Evolutionary conservation across 1,140 invertebrate genomes (phyloP).

Genomic region (Andrena cerasifolii): DNA sequence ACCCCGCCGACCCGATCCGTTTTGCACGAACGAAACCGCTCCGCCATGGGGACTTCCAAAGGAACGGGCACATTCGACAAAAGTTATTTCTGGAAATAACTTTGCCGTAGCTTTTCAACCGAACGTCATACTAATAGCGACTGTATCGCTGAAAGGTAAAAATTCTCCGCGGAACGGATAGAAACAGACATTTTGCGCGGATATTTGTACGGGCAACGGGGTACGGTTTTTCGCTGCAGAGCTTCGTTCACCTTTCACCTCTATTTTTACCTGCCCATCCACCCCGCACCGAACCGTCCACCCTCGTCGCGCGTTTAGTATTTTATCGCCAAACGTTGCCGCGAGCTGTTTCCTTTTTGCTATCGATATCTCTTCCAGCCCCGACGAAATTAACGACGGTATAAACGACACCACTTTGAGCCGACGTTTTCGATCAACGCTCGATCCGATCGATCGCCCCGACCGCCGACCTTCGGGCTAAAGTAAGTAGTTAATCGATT

Average conservation of each 20-base stretch:
- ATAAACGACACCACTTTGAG: slow-evolving; percentile 54
- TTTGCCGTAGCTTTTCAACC: slow-evolving; percentile 11
- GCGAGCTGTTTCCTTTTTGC: slow-evolving; percentile 55
- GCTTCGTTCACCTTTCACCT: slow-evolving; percentile 28
- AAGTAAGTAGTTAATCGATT: slow-evolving; percentile 44
- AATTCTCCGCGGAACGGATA: slow-evolving; percentile 19
- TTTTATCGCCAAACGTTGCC: slow-evolving; percentile 52
- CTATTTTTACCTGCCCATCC: slow-evolving; percentile 41
- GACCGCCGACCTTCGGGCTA: slow-evolving; percentile 42
- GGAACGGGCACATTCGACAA: background rate
- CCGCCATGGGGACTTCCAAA: too few species aligned
- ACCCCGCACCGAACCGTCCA: background rate
- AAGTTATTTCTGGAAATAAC: slow-evolving; percentile 40
- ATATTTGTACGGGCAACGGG: slow-evolving; percentile 39
- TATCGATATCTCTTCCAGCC: slow-evolving; percentile 48
- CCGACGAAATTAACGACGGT: slow-evolving; percentile 53
- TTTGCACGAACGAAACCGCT: too few species aligned
- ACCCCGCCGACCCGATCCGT: too few species aligned
- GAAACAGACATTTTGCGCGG: slow-evolving; percentile 40
- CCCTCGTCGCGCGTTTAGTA: slow-evolving; percentile 34
- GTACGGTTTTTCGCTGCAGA: slow-evolving; percentile 34
- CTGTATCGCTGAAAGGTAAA: slow-evolving; percentile 33
- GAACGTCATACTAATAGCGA: slow-evolving; percentile 35
- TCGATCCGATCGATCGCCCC: slow-evolving; percentile 32
- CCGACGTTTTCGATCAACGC: slow-evolving; percentile 23